Evolutionary conservation across 2,113 vertebrate species (phyloP), one percentile per base, ranked within the genome.

Genomic region (Callipepla californica): DNA sequence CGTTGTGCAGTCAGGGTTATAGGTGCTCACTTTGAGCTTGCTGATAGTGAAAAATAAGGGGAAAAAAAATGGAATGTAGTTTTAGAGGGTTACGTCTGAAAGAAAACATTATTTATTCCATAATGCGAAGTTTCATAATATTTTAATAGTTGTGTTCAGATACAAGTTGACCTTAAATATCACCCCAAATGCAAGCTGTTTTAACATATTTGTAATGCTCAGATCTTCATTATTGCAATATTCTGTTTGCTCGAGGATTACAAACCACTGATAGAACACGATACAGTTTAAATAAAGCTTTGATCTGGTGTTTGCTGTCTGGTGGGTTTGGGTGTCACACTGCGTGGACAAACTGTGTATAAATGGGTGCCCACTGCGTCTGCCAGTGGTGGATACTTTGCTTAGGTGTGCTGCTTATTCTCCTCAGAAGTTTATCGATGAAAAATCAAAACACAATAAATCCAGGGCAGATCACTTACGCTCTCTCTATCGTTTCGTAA

Each of bases 151-250:
- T 96, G 16, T 81, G 85, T 89, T 93, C 85, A 92, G 93, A 90
- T 95, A 93, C 73, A 93, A 61, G 66, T 68, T 92, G 88, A 91
- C 94, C 94, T 90, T 89, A 84, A 89, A 69, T 94, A 94, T 90
- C 93, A 85, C 88, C 95, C 85, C 81, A 91, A 94, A 92, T 94
- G 92, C 90, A 95, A 95, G 95, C 94, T 96, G 90, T 93, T 96
- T 91, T 92, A 88, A 94, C 82, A 92, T 94, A 94, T 94, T 95
- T 94, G 80, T 92, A 83, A 93, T 93, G 89, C 70, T 89, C 80
- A 92, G 36, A 82, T 91, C 87, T 94, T 94, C 89, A 88, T 93
- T 93, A 91, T 80, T 89, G 78, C 82, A 82, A 82, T 90, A 63
- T 57, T 85, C 61, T 78, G 76, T 83, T 95, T 92, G 55, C 89